These are phyloP conservation scores for Cryptocheilus praepositus DNA, from an alignment of 2,888 invertebrate species.

Conservation along the genomic window DNA sequence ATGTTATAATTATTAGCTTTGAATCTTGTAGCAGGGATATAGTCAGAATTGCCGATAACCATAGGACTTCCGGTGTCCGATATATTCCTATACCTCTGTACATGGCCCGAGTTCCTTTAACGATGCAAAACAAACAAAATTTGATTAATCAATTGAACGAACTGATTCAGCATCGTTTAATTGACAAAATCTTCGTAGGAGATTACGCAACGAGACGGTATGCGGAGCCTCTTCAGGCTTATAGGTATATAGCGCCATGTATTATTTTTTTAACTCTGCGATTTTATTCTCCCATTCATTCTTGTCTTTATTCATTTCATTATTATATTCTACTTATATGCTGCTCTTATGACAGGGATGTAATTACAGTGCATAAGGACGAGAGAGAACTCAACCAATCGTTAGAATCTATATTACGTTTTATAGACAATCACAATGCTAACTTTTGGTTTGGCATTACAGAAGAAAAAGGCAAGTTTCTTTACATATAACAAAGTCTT, in stretches of 20 bases:
- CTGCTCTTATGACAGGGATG: conserved; percentile 2
- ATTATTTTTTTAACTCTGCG: no score
- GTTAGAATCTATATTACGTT: not conserved
- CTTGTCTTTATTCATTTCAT: not conserved
- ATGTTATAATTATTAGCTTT: no score
- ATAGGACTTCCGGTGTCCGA: no score
- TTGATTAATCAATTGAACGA: no score
- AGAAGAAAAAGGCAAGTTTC: not conserved
- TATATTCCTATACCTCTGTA: no score
- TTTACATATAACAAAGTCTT: not conserved
- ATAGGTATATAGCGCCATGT: no score
- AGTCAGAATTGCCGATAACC: no score
- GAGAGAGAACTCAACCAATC: not conserved
- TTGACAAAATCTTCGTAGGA: not conserved
- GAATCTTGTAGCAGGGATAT: no score
- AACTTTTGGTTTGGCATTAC: conserved; percentile 3
- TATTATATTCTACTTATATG: conserved; percentile 1
- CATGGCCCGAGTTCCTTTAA: no score
- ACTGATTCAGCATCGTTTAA: not conserved
- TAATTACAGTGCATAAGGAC: not conserved
- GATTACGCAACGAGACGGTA: conserved; percentile 1
- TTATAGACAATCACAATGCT: not conserved
- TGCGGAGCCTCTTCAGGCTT: not conserved
- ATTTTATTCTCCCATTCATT: no score
- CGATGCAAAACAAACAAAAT: no score